Base-by-base conservation (phyloP, 2,113 vertebrate genomes). In the Trematocara unimaculatum region DNA sequence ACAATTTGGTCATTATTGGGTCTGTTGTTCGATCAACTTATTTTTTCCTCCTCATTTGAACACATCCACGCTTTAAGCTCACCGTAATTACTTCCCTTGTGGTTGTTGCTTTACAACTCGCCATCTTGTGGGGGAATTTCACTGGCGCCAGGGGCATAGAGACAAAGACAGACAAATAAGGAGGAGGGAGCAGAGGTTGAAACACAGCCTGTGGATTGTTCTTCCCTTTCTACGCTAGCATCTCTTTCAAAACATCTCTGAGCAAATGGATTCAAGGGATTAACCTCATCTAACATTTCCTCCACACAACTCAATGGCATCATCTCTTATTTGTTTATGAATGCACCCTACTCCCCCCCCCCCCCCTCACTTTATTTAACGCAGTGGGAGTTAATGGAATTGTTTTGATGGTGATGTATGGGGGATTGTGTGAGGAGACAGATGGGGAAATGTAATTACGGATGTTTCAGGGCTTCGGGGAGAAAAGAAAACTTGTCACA, bases 401-500 rank as follows among this genome's bases (percentile, higher is more conserved):
- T 93, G 90, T 93, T 88, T 92, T 88, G 93, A 93, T 92, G 91
- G 88, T 94, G 93, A 96, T 95, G 91, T 94, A 95, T 94, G 91
- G 92, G 87, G 90, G 79, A 87, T 88, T 85, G 84, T 77, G 90
- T 9, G 85, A 80, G 85, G 49, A 88, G 92, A 93, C 95, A 94
- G 92, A 94, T 91, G 95, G 92, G 91, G 86, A 95, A 95, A 95
- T 94, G 92, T 95, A 95, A 96, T 95, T 94, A 94, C 60, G 84
- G 89, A 91, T 93, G 92, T 95, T 94, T 91, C 89, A 60, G 85
- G 78, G 92, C 93, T 90, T 79, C 14, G 9, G 87, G 85, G 86
- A 86, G 79, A 74, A 85, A 84, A 86, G 72, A 90, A 88, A 89
- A 51, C 62, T 85, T 83, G 88, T 93, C 94, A 94, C 88, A 92